A percentile compares a stretch with the other conserved stretches of the same genome.
Conservation (phyloP, 2,888 invertebrate species). For the Cremastinae sp. region DNA sequence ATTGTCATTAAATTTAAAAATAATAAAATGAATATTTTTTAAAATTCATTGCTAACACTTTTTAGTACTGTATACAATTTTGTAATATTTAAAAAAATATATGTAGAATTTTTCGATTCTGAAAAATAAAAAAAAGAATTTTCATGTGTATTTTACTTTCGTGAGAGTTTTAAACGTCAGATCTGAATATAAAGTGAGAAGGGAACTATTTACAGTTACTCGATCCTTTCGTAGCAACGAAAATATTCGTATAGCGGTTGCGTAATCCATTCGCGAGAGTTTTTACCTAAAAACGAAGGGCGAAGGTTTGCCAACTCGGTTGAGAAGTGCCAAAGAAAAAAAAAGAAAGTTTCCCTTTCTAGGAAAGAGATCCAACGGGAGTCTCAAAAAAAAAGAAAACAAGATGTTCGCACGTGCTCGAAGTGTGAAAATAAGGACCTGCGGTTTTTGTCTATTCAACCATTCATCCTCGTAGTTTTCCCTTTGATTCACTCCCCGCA, state of each 20-base stretch:
- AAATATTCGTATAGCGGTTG: conserved; percentile 67
- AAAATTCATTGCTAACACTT: no score
- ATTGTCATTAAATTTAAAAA: no score
- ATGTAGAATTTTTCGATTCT: no score
- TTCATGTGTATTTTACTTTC: no score
- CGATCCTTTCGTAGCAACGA: conserved; percentile 68
- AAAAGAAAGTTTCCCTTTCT: conserved; percentile 65
- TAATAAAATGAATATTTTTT: no score
- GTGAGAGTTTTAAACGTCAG: no score
- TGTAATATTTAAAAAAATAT: no score
- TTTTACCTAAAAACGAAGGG: conserved; percentile 36
- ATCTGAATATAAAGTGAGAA: conserved; percentile 19
- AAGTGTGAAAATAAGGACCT: conserved; percentile 43
- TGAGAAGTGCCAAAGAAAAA: conserved; percentile 35
- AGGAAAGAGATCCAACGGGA: conserved; percentile 48
- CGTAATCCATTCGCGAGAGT: conserved; percentile 66
- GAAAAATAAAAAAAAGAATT: no score
- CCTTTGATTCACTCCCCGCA: no score
- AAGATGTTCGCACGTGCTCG: conserved; percentile 65
- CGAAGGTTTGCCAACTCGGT: conserved; percentile 35
- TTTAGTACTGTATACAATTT: no score
- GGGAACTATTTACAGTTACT: conserved; percentile 61
- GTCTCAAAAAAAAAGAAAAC: neutral
- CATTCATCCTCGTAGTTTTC: no score
- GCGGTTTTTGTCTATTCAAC: no score